Evolutionary conservation across 2,113 vertebrate species (phyloP), one percentile per base, ranked within the genome.

Genomic region (Beaufortia kweichowensis): DNA sequence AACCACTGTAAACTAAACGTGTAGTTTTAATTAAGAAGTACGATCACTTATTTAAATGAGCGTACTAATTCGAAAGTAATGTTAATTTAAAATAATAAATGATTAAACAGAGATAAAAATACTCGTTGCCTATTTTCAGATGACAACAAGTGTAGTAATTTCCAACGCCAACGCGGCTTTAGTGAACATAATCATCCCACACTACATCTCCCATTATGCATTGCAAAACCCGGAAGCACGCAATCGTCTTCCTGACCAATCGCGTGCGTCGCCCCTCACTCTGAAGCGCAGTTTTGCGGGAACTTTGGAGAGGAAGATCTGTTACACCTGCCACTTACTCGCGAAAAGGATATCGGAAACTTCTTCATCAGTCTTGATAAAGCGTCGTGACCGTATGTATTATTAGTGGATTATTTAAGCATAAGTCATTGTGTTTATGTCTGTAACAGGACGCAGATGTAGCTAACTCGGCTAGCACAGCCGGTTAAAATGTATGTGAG

Each of bases 261-360:
- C 29, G 14, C 29, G 48, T 28, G 15, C 3, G 19, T 4, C 3
- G 33, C 50, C 24, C 43, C 17, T 48, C 41, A 31, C 70, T 28
- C 41, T 17, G 41, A 62, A 23, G 19, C n/a, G 35, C 10, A 50
- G 81, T 79, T 89, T 83, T 91, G 91, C 88, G 89, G 87, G 89
- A 90, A 89, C 75, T 91, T 90, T 81, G 82, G 80, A 84, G 69
- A 74, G 56, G 55, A 61, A 46, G 31, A 60, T 55, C 53, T 74
- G 69, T 48, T 21, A 48, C 48, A 61, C 24, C 39, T 62, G 19
- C 6, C 26, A n/a, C 17, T 46, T 21, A 46, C 17, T 1, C 17
- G 26, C 35, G 26, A 23, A 61, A 74, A 74, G 71, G 71, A 61
- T 74, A 21, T 56, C 61, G 8, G 41, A 59, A 15, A 14, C 1